These are phyloP conservation scores for Chydorus sphaericus DNA, from an alignment of 2,888 invertebrate species.

Conservation along the genomic window DNA sequence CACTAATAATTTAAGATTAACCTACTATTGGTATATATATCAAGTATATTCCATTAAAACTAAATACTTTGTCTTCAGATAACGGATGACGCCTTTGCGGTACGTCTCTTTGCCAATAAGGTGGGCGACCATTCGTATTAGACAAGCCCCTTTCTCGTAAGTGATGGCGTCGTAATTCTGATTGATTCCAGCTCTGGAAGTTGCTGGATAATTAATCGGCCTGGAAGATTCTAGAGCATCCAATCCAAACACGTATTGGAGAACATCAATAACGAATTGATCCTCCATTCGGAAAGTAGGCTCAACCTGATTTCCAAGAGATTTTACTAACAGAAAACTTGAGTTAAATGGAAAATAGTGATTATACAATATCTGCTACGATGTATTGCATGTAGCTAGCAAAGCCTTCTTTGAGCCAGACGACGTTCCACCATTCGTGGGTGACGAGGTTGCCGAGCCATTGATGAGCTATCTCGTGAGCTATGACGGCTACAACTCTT, in stretches of 20 bases:
- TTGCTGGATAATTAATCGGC: slow-evolving; percentile 24
- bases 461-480: slow-evolving; percentile 32
- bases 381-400: neutral
- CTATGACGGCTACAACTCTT: slow-evolving; percentile 23
- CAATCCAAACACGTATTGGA: slow-evolving; percentile 58
- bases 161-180: slow-evolving; percentile 27
- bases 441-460: slow-evolving; percentile 30
- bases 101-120: neutral
- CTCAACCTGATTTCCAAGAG: no score
- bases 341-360: no score
- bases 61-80: no score
- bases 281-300: no score
- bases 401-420: slow-evolving; percentile 21
- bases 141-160: slow-evolving; percentile 23
- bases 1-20: no score
- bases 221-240: slow-evolving; percentile 62
- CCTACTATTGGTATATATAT: no score
- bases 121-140: neutral
- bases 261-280: no score
- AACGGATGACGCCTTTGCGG: neutral
- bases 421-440: slow-evolving; percentile 32
- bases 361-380: neutral
- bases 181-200: slow-evolving; percentile 22
- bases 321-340: no score
- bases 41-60: no score